Evolutionary conservation across 1,140 invertebrate genomes (phyloP), one percentile per base, ranked within the genome.

Genomic region (Cotesia typhae): DNA sequence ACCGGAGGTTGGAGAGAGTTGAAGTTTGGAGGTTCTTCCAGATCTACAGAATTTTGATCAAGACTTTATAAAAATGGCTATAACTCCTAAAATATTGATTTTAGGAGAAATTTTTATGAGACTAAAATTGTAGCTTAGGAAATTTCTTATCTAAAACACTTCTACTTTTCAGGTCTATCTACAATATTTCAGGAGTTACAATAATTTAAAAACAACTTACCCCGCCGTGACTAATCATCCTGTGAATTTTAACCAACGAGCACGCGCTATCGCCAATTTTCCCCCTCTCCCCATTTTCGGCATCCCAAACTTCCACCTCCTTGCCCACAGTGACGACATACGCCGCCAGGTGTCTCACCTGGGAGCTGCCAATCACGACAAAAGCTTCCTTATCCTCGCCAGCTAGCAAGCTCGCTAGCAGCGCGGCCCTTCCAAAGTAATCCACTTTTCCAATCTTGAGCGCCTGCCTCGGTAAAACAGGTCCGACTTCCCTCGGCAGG

Each of bases 21-120:
- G 79, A 79, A 68, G 80, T 85, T 72, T 85, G 84, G 20, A 81
- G 78, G 61, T 87, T 87, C 51, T 84, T 82, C 85, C 85, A 87
- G 35, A 86, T 80, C 85, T 87, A 35, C 35, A 74, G 9, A 65
- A 28, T 38, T 20, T 38, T 9, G 37, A 28, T n/a, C 9, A 14
- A 10, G 37, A 4, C 6, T 52, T 28, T 14, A 51, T 36, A 35
- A 61, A 28, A 28, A 28, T 28, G 1, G 28, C 28, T 28, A 3
- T 28, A 28, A 28, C 28, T 28, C 28, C 28, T 28, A 28, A 28
- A 28, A 28, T 28, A 28, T 28, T 28, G 1, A 2, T 28, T 28
- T 28, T 28, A 28, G 28, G 28, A 28, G 3, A 28, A 28, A 28
- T 28, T 28, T 28, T 2, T 28, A 28, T 0, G 28, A 28, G 2